phyloP scores from a whole-genome alignment of 2,888 invertebrate species.

The Cerceris rybyensis region DNA sequence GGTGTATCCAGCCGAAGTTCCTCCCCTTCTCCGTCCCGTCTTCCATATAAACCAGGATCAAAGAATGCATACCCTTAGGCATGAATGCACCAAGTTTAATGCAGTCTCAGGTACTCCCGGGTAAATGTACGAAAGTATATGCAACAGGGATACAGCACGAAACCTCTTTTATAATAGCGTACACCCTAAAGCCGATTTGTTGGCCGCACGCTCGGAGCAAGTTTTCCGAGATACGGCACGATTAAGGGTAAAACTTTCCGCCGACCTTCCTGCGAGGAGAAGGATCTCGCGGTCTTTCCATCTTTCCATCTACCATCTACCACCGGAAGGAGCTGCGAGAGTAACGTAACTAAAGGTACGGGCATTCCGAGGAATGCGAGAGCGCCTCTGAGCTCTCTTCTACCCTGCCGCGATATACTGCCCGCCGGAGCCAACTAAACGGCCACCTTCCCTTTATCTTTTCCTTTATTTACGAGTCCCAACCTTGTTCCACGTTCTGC shows the following conservation, averaged over 20 bases:
- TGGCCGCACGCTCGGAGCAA: slow-evolving; percentile 51
- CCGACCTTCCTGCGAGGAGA: slow-evolving; percentile 36
- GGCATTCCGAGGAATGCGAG: not conserved
- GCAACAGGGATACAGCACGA: slow-evolving; percentile 54
- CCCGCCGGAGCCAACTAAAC: not conserved
- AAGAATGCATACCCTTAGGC: slow-evolving; percentile 46
- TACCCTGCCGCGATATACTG: not conserved
- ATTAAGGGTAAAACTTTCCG: slow-evolving; percentile 63
- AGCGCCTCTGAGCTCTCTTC: not conserved
- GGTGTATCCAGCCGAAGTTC: not conserved
- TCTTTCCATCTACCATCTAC: slow-evolving; percentile 9
- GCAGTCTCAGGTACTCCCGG: slow-evolving; percentile 27
- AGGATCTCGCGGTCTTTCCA: slow-evolving; percentile 33
- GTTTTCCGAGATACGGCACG: slow-evolving; percentile 65
- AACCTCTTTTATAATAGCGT: slow-evolving; percentile 64
- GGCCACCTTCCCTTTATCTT: not conserved
- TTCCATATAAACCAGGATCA: slow-evolving; percentile 47
- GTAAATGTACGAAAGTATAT: slow-evolving; percentile 34
- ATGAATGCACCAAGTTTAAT: slow-evolving; percentile 50
- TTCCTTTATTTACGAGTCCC: not conserved
- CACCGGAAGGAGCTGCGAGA: not conserved
- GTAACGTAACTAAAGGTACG: slow-evolving; percentile 7
- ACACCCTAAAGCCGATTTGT: slow-evolving; percentile 67
- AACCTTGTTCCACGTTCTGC: not conserved
- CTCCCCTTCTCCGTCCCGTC: slow-evolving; percentile 2